Evolutionary conservation across 2,797 vertebrate genomes (phyloP), one percentile per base, ranked within the genome.

Genomic region (Mastacembelus armatus): DNA sequence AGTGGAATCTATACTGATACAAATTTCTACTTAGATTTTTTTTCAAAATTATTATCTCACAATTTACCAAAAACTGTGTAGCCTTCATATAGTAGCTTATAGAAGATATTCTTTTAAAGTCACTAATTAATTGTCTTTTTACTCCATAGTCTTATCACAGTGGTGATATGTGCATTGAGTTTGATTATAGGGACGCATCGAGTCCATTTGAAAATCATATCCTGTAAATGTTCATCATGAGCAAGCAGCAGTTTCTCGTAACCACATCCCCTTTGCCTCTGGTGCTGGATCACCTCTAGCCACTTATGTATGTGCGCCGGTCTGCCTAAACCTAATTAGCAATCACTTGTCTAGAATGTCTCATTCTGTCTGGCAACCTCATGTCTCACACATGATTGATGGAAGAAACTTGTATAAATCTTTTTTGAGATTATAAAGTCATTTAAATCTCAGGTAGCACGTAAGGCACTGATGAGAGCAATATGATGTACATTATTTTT

Each of bases 191-290:
- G n/a, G 19, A 63, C 64, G 38, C 81, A 55, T 77, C 55, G 45
- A 65, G 58, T 73, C 54, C 57, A 70, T 76, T 66, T 82, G 65
- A 60, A 57, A 69, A 66, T 71, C 40, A 55, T 24, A 39, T 14
- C 19, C 38, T 54, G 21, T 62, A 81, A 72, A 81, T 78, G 85
- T 75, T 81, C 45, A 77, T 73, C 59, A 78, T 52, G 55, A 69
- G 51, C 52, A 49, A 60, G 77, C 49, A 42, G 38, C 76, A 18
- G 64, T 74, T 78, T 63, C 40, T 73, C 24, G 71, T 47, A 61
- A 74, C 47, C 66, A 66, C 70, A 49, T 38, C 59, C 33, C 51
- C 48, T 43, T 69, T 30, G 49, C 72, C 51, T 83, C 51, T 0
- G 8, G 63, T 70, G 59, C 57, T 76, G 82, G 73, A 83, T 77